Percentiles rank a stretch among this genome's conserved stretches.
phyloP scores from a whole-genome alignment of 2,888 invertebrate species.

The Axea sp. region DNA sequence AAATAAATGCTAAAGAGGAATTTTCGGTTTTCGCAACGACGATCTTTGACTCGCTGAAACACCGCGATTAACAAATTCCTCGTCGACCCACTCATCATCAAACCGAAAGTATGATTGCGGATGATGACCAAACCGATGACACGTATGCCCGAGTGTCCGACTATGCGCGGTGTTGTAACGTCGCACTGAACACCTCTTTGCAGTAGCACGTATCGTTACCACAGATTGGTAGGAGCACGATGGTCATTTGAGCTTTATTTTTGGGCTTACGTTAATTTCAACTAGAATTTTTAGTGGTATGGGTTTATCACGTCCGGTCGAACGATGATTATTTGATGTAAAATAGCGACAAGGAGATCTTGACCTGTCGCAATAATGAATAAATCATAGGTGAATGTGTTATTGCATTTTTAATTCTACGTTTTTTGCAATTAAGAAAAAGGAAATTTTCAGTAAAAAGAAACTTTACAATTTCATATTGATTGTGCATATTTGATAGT shows the following conservation, averaged over 20 bases:
- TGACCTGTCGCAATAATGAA: slow-evolving; percentile 38
- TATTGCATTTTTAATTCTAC: too few species aligned
- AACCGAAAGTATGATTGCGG: slow-evolving; percentile 38
- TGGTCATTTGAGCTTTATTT: too few species aligned
- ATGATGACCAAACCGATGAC: slow-evolving; percentile 1
- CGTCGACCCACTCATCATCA: slow-evolving; percentile 65
- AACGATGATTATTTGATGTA: slow-evolving; percentile 7
- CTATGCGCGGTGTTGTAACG: too few species aligned
- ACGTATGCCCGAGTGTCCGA: slow-evolving; percentile 59
- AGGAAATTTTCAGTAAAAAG: too few species aligned
- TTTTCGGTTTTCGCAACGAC: background rate
- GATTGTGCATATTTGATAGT: too few species aligned
- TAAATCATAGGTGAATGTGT: too few species aligned
- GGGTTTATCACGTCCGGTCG: slow-evolving; percentile 33
- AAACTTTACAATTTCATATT: too few species aligned
- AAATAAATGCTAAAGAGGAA: too few species aligned
- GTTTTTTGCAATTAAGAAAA: too few species aligned
- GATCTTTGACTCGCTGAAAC: slow-evolving; percentile 3
- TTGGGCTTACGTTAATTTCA: too few species aligned
- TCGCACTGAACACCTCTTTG: too few species aligned
- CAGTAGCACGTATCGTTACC: slow-evolving; percentile 69
- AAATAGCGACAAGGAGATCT: slow-evolving; percentile 22
- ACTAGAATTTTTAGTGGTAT: slow-evolving; percentile 14
- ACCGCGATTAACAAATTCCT: slow-evolving; percentile 65
- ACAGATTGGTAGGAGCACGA: too few species aligned